Evolutionary conservation across 2,113 vertebrate species (phyloP).

Genomic region (Columba janthina): DNA sequence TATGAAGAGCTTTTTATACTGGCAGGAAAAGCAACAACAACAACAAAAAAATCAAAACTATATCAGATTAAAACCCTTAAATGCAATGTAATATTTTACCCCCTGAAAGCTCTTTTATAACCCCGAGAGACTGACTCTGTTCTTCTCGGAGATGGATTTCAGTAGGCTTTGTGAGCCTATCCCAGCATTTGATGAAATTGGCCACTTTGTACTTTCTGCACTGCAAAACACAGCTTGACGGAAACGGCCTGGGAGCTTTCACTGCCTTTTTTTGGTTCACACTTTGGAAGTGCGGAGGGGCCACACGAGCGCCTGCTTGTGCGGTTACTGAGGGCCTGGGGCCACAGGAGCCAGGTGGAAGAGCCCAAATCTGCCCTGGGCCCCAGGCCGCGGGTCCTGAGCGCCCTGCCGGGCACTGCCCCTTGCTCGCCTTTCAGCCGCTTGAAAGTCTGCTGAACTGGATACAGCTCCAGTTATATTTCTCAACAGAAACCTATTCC

Average conservation of each 20-base stretch:
- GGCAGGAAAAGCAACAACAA: neutral
- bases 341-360: neutral
- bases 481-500: neutral
- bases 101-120: neutral
- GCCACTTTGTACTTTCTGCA: neutral
- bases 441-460: neutral
- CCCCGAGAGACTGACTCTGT: neutral
- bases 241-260: neutral
- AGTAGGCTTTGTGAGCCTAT: neutral
- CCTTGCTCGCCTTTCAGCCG: too few species aligned
- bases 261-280: neutral
- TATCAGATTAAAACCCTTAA: neutral
- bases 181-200: neutral
- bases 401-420: too few species aligned
- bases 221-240: neutral
- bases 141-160: neutral
- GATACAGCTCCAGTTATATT: neutral
- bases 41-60: neutral
- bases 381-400: too few species aligned
- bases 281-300: neutral
- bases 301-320: neutral
- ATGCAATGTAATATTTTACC: neutral
- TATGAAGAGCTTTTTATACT: neutral
- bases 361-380: neutral
- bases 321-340: neutral